Evolutionary conservation across 2,888 invertebrate genomes (phyloP), one percentile per base, ranked within the genome.

Genomic region (Bugulina stolonifera): DNA sequence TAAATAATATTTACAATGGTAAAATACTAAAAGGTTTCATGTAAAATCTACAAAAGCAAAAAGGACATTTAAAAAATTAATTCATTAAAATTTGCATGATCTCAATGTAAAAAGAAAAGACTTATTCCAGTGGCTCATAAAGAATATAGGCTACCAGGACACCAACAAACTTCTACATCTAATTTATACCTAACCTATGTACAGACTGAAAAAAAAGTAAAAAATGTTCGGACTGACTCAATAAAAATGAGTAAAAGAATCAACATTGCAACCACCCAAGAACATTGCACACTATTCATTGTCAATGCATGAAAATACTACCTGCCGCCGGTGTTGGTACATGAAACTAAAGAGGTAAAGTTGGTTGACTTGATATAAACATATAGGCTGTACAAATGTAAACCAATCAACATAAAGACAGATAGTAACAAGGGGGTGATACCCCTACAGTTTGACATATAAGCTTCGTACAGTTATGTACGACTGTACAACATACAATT

Each of bases 1-100:
- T 64, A 64, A 64, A 64, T 64, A 29, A 64, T 64, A 64, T 64
- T 27, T 64, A 64, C 64, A 64, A n/a, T 29, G 25, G 18, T 5
- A 23, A 57, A 57, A 23, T 43, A 43, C 43, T 43, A 43, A 64
- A 64, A 64, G 32, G 25, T 32, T 29, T 32, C 10, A 27, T 29
- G 64, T 32, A 64, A 64, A 64, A 64, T 64, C 64, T 64, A 64
- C 29, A 64, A 64, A 64, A 32, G 27, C 27, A 10, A 27, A 64
- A 64, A 64, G 32, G 32, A 29, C 32, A 64, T 64, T 32, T 64
- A 64, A 64, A 32, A 55, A 55, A 52, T 10, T 52, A 52, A 14
- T 22, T 14, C 22, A 52, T 52, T 25, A 57, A 57, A 57, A 57
- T 14, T 57, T 57, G 57, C 57, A 57, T 57, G 57, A 10, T 23